Evolutionary conservation across 2,888 invertebrate genomes (phyloP).

Genomic region (Drymonia ruficornis): DNA sequence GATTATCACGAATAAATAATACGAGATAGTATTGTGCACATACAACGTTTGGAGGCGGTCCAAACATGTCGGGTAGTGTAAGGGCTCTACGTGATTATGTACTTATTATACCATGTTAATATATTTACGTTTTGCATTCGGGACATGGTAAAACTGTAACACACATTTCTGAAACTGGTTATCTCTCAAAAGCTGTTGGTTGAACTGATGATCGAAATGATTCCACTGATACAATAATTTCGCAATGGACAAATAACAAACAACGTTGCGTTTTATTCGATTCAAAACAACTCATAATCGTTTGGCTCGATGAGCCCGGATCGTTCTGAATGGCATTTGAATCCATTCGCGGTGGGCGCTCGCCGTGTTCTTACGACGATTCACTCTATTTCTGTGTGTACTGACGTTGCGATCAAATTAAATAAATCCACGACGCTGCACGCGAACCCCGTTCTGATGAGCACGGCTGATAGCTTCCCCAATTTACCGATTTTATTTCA

Average conservation of each 20-base stretch:
- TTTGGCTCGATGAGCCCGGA: conserved; percentile 33
- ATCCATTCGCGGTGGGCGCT: conserved; percentile 51
- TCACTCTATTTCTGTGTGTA: conserved; percentile 42
- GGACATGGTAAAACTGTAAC: conserved; percentile 9
- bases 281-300: conserved; percentile 41
- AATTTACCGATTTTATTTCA: conserved; percentile 28
- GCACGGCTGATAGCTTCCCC: conserved; percentile 37
- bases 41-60: conserved; percentile 29
- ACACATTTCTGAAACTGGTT: neutral
- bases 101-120: conserved; percentile 22
- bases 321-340: conserved; percentile 50
- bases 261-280: conserved; percentile 39
- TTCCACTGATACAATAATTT: neutral
- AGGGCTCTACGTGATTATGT: conserved; percentile 30
- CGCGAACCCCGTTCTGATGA: conserved; percentile 47
- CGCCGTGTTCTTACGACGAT: conserved; percentile 30
- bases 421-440: conserved; percentile 55
- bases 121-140: conserved; percentile 17
- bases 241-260: conserved; percentile 27
- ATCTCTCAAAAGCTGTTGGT: neutral
- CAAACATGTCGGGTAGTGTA: conserved; percentile 31
- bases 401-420: conserved; percentile 50
- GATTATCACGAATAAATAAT: conserved; percentile 28
- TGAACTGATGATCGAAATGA: neutral
- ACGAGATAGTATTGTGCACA: conserved; percentile 23